Conservation (phyloP, 1,140 invertebrate species). For the Leptinotarsa lineolata region DNA sequence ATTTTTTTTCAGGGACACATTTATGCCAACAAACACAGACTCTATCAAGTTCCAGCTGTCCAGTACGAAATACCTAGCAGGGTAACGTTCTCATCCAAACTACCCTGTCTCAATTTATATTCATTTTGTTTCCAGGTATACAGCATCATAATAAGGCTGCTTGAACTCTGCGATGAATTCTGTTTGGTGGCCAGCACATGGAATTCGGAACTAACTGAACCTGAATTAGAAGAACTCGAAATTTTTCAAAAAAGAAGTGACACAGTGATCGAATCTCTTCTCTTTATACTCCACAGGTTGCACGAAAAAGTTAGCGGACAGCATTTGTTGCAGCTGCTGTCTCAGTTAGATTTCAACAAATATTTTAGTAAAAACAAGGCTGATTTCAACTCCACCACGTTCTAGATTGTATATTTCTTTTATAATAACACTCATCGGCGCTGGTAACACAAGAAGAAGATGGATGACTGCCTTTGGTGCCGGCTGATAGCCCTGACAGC, state of each 20-base stretch:
- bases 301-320: conserved; percentile 68
- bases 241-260: conserved; percentile 60
- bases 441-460: too few relatives aligned
- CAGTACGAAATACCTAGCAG: conserved; percentile 46
- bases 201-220: conserved; percentile 57
- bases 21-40: conserved; percentile 42
- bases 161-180: conserved; percentile 63
- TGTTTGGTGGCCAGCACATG: conserved; percentile 59
- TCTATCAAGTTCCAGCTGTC: conserved; percentile 50
- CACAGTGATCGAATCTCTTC: conserved; percentile 62
- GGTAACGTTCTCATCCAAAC: conserved; percentile 28
- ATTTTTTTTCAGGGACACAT: conserved; percentile 35
- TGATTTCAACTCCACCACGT: conserved; percentile 39
- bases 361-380: conserved; percentile 66
- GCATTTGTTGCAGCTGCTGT: conserved; percentile 69
- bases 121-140: conserved; percentile 46
- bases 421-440: too few relatives aligned
- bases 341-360: conserved; percentile 75
- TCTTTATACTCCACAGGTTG: conserved; percentile 65
- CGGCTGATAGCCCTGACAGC: too few relatives aligned
- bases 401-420: not conserved
- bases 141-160: conserved; percentile 52
- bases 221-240: conserved; percentile 52
- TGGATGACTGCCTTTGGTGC: too few relatives aligned
- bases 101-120: not conserved